Percentiles rank a stretch among this genome's conserved stretches.
These are phyloP conservation scores for Malacoctenus gilli DNA, from an alignment of 2,797 vertebrate species.

Conservation along the genomic window DNA sequence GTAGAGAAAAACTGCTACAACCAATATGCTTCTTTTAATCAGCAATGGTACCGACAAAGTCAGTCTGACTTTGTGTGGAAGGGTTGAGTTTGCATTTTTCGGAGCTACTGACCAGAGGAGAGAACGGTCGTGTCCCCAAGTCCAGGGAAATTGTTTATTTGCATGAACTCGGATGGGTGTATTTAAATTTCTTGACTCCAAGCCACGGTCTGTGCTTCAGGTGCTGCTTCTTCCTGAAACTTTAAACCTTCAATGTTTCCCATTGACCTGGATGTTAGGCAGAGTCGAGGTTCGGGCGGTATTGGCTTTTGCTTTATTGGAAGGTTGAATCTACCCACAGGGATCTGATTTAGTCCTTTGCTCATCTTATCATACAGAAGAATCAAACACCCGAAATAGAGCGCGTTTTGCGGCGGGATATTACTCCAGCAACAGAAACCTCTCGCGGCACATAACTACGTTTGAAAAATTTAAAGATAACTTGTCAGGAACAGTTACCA, in stretches of 20 bases:
- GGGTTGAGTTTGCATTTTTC: too few species aligned
- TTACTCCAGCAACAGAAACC: constrained; percentile 37
- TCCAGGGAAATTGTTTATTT: too few species aligned
- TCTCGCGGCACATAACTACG: constrained; percentile 28
- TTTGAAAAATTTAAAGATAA: constrained; percentile 34
- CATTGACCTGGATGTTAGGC: constrained; percentile 4
- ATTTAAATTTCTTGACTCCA: constrained; percentile 7
- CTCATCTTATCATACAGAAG: constrained; percentile 34
- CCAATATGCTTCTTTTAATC: too few species aligned
- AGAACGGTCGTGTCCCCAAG: too few species aligned
- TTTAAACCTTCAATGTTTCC: constrained; percentile 6
- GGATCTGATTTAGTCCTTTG: constrained; percentile 41
- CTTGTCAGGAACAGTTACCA: constrained; percentile 37
- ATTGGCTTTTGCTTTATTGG: constrained; percentile 24
- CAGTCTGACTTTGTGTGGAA: too few species aligned
- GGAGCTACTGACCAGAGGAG: too few species aligned
- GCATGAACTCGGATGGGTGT: too few species aligned
- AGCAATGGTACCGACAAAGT: too few species aligned
- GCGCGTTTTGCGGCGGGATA: constrained; percentile 30
- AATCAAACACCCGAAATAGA: constrained; percentile 47
- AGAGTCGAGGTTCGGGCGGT: constrained; percentile 16
- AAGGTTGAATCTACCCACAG: constrained; percentile 23
- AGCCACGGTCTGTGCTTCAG: neutral
- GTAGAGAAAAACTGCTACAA: too few species aligned
- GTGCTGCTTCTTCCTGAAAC: constrained; percentile 2